Conservation (phyloP, 2,888 invertebrate species). For the Tryphoninae sp. region DNA sequence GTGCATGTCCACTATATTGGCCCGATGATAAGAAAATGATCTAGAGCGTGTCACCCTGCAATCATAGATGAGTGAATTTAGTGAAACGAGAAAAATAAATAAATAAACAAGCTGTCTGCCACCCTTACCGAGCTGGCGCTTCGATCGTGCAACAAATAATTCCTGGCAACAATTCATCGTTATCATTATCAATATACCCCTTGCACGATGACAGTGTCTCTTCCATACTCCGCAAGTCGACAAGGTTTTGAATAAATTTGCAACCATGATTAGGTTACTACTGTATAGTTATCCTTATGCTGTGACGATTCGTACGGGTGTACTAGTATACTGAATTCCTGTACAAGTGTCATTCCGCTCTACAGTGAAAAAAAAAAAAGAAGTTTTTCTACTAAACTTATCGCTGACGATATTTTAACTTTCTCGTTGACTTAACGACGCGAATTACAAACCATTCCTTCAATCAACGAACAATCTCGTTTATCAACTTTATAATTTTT, state of each 20-base stretch:
- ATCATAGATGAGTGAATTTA: conserved; percentile 49
- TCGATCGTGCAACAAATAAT: conserved; percentile 47
- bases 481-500: background rate
- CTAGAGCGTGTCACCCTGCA: conserved; percentile 38
- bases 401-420: no score
- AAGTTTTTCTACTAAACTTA: background rate
- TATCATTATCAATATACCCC: conserved; percentile 20
- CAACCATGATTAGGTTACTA: conserved; percentile 26
- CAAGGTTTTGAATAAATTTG: conserved; percentile 32
- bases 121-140: conserved; percentile 35
- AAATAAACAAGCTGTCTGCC: conserved; percentile 24
- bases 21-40: conserved; percentile 28
- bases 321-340: conserved; percentile 7
- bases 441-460: no score
- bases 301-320: conserved; percentile 40
- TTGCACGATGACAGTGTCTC: conserved; percentile 54
- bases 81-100: conserved; percentile 18
- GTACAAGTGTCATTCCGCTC: background rate
- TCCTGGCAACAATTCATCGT: conserved; percentile 43
- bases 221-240: conserved; percentile 14
- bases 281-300: conserved; percentile 4
- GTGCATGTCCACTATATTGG: conserved; percentile 57
- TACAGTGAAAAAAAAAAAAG: conserved; percentile 1
- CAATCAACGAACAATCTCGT: background rate
- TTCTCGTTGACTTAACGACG: no score